Evolutionary conservation across 1,140 invertebrate genomes (phyloP).

Genomic region (Paraescarpia echinospica): DNA sequence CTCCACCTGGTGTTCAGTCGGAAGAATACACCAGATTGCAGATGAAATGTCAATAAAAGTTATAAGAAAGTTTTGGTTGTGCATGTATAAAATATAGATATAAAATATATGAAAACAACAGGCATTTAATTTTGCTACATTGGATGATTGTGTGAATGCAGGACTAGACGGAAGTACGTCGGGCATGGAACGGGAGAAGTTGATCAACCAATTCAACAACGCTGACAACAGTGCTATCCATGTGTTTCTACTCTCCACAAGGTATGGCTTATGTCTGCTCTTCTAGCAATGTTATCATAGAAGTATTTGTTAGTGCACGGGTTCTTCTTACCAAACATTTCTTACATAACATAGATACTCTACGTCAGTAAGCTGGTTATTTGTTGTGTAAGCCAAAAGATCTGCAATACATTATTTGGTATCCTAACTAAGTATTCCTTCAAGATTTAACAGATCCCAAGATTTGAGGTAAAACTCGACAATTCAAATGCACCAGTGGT

Average conservation of each 20-base stretch:
- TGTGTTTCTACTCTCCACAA: constrained; percentile 93
- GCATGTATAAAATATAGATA: neutral
- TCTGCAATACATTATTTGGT: no score
- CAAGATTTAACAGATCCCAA: no score
- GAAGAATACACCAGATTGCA: neutral
- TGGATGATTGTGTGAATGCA: constrained; percentile 27
- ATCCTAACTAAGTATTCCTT: no score
- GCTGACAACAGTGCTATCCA: constrained; percentile 69
- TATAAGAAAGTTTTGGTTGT: neutral
- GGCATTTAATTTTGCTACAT: neutral
- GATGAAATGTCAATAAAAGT: neutral
- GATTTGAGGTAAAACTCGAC: no score
- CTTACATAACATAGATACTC: no score
- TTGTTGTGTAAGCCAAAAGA: no score
- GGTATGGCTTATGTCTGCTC: constrained; percentile 36
- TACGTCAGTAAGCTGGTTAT: no score
- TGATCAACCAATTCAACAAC: constrained; percentile 95
- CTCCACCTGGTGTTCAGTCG: neutral
- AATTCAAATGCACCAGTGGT: no score
- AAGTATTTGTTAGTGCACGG: no score
- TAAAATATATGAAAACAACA: neutral
- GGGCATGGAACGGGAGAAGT: constrained; percentile 88
- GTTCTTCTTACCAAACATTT: no score
- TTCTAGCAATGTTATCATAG: neutral
- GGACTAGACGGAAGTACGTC: constrained; percentile 91